Evolutionary conservation across 2,797 vertebrate genomes (phyloP).

Genomic region (Falco rusticolus): DNA sequence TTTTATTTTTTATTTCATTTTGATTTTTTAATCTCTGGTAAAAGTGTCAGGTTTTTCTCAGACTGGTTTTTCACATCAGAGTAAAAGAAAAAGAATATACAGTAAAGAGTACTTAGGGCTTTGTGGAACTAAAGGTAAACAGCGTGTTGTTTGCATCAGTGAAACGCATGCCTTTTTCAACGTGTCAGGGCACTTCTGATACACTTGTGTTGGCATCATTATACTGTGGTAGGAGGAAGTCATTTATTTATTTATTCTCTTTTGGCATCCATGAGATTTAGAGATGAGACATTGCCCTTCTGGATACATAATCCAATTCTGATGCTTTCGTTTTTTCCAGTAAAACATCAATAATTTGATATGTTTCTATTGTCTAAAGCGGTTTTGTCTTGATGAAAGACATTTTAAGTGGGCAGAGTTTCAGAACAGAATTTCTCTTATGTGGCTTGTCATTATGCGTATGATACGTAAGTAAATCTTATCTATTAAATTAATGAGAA

Average conservation of each 20-base stretch:
- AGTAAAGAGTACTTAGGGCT: background rate
- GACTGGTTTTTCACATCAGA: background rate
- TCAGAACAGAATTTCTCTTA: constrained; percentile 65
- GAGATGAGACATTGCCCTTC: background rate
- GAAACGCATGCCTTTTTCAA: background rate
- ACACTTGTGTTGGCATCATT: constrained; percentile 18
- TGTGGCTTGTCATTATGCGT: constrained; percentile 69
- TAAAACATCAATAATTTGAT: constrained; percentile 42
- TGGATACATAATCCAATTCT: constrained; percentile 24
- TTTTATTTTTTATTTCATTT: background rate
- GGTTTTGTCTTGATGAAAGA: constrained; percentile 61
- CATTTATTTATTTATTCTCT: constrained; percentile 33
- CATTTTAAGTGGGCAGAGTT: constrained; percentile 52
- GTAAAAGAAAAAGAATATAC: background rate
- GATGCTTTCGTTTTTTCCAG: constrained; percentile 34
- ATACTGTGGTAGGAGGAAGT: constrained; percentile 12
- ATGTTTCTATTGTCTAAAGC: constrained; percentile 31
- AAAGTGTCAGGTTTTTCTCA: background rate
- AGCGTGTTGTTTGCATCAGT: background rate
- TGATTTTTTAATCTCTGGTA: background rate
- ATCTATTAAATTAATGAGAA: constrained; percentile 78
- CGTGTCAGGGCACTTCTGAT: background rate
- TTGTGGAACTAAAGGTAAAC: background rate
- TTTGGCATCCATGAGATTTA: background rate
- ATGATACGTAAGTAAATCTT: constrained; percentile 62